Conservation (phyloP, 1,140 invertebrate genomes). For the Holotrichia oblita region DNA sequence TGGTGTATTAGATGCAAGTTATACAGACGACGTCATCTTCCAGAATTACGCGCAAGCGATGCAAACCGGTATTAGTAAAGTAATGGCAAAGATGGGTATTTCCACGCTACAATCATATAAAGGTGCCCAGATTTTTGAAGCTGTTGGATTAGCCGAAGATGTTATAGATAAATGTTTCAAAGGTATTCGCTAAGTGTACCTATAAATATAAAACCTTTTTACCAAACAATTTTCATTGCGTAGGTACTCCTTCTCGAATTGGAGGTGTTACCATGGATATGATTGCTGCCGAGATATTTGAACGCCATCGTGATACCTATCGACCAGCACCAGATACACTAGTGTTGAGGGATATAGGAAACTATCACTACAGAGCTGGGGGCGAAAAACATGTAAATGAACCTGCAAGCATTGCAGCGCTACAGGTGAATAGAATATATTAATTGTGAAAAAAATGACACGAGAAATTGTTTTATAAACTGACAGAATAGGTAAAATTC, state of each 20-base stretch:
- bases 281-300: constrained; percentile 87
- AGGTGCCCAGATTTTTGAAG: constrained; percentile 99
- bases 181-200: constrained; percentile 52
- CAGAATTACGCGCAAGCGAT: constrained; percentile 71
- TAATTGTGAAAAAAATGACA: too few relatives aligned
- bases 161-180: constrained; percentile 96
- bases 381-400: constrained; percentile 99
- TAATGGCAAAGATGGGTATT: constrained; percentile 99
- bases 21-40: constrained; percentile 88
- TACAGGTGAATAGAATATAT: constrained; percentile 72
- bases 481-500: too few relatives aligned
- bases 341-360: constrained; percentile 92
- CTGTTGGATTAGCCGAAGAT: constrained; percentile 92
- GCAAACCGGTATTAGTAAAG: constrained; percentile 59
- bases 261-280: constrained; percentile 93
- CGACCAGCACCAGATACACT: constrained; percentile 76
- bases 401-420: constrained; percentile 89
- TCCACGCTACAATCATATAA: constrained; percentile 99
- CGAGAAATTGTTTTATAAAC: too few relatives aligned
- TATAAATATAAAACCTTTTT: neutral
- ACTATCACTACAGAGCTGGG: constrained; percentile 95
- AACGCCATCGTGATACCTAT: constrained; percentile 85
- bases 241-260: constrained; percentile 93
- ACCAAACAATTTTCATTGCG: constrained; percentile 41
- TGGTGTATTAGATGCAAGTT: constrained; percentile 77